A percentile compares a stretch with the other conserved stretches of the same genome.
These are phyloP conservation scores for Thinocorus orbignyianus DNA, from an alignment of 2,113 vertebrate genomes.

Conservation along the genomic window DNA sequence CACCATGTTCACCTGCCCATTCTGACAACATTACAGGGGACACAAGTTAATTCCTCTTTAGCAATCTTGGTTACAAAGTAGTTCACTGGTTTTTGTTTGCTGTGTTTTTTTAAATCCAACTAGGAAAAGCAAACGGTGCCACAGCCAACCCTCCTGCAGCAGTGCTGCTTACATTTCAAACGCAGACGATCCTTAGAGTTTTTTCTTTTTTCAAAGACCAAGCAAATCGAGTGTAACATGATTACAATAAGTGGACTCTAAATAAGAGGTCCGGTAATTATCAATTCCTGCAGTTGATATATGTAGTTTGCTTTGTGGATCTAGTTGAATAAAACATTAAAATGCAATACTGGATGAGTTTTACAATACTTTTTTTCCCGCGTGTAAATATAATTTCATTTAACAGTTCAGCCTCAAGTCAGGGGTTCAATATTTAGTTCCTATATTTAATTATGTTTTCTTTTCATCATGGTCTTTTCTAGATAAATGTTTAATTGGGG, in stretches of 20 bases:
- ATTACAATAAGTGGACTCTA: neutral
- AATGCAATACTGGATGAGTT: neutral
- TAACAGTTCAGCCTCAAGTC: slow-evolving; percentile 21
- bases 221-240: neutral
- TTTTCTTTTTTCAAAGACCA: neutral
- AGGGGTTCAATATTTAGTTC: slow-evolving; percentile 26
- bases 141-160: neutral
- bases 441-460: neutral
- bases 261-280: slow-evolving; percentile 2
- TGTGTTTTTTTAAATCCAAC: neutral
- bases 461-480: neutral
- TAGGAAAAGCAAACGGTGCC: neutral
- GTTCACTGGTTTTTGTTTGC: neutral
- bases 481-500: slow-evolving; percentile 19
- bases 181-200: neutral
- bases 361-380: neutral
- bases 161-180: neutral
- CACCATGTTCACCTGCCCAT: neutral
- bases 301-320: neutral
- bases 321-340: neutral
- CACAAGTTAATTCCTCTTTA: neutral
- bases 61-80: neutral
- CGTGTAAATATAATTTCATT: slow-evolving; percentile 10
- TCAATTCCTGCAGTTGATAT: neutral
- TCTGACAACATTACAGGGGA: neutral